Conservation (phyloP, 2,888 invertebrate genomes). For the Watsonalla binaria region DNA sequence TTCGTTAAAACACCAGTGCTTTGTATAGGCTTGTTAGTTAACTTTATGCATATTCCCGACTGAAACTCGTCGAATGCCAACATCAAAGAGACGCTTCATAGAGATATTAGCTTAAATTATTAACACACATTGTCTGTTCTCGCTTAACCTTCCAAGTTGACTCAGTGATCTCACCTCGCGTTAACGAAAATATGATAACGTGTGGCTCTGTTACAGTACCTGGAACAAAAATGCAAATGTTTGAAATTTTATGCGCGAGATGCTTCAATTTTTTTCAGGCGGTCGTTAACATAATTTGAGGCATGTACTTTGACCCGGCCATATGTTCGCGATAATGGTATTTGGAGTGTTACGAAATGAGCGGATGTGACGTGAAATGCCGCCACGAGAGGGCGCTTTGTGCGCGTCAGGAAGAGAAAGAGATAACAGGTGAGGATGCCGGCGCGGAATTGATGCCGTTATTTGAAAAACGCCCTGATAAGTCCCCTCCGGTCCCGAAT, state of each 20-base stretch:
- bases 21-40: slow-evolving; percentile 39
- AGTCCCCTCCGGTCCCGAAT: slow-evolving; percentile 57
- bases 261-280: slow-evolving; percentile 44
- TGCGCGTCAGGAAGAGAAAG: slow-evolving; percentile 51
- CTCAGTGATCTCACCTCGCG: slow-evolving; percentile 22
- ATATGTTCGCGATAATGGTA: slow-evolving; percentile 48
- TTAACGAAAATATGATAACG: slow-evolving; percentile 17
- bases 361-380: slow-evolving; percentile 40
- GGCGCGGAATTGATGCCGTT: slow-evolving; percentile 57
- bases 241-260: slow-evolving; percentile 48
- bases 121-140: slow-evolving; percentile 34
- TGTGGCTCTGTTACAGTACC: slow-evolving; percentile 35
- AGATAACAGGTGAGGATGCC: slow-evolving; percentile 59
- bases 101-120: slow-evolving; percentile 38
- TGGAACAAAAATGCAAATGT: slow-evolving; percentile 51
- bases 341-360: slow-evolving; percentile 51
- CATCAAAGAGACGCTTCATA: slow-evolving; percentile 38
- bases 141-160: slow-evolving; percentile 23
- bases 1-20: slow-evolving; percentile 42
- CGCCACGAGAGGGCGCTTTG: slow-evolving; percentile 41
- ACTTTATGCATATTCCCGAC: slow-evolving; percentile 41
- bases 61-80: slow-evolving; percentile 32
- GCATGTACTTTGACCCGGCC: slow-evolving; percentile 35
- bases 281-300: slow-evolving; percentile 53
- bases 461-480: slow-evolving; percentile 66